A percentile compares a stretch with the other conserved stretches of the same genome.
These are phyloP conservation scores for Parasteatoda tepidariorum DNA, from an alignment of 1,140 invertebrate species.

Conservation along the genomic window DNA sequence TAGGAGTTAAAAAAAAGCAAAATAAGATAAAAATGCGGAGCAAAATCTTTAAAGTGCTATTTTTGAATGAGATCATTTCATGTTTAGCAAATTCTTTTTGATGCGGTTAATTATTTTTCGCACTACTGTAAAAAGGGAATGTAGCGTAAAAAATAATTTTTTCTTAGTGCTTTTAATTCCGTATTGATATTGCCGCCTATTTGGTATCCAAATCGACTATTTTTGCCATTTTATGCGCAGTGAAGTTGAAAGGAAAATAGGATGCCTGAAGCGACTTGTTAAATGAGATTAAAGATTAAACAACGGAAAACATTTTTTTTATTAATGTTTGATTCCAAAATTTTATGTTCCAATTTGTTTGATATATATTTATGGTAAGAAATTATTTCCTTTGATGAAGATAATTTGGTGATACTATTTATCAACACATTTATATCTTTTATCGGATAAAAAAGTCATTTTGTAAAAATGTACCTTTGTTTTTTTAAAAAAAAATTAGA, in stretches of 20 bases:
- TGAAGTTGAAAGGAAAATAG: neutral
- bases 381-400: too few relatives aligned
- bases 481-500: too few relatives aligned
- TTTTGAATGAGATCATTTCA: constrained; percentile 10
- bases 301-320: too few relatives aligned
- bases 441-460: too few relatives aligned
- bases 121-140: constrained; percentile 6
- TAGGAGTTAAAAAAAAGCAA: neutral
- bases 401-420: too few relatives aligned
- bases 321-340: too few relatives aligned
- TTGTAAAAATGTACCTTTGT: too few relatives aligned
- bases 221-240: neutral
- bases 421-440: too few relatives aligned
- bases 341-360: too few relatives aligned
- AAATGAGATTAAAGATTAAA: constrained; percentile 13
- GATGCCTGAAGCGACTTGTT: neutral
- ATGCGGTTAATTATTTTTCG: constrained; percentile 13
- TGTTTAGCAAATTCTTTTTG: constrained; percentile 1
- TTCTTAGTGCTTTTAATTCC: neutral
- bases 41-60: constrained; percentile 5
- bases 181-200: neutral
- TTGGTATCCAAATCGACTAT: neutral
- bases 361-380: too few relatives aligned
- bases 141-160: neutral
- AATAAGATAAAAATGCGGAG: neutral